Conservation (phyloP, 2,888 invertebrate genomes). For the Eristalis pertinax region DNA sequence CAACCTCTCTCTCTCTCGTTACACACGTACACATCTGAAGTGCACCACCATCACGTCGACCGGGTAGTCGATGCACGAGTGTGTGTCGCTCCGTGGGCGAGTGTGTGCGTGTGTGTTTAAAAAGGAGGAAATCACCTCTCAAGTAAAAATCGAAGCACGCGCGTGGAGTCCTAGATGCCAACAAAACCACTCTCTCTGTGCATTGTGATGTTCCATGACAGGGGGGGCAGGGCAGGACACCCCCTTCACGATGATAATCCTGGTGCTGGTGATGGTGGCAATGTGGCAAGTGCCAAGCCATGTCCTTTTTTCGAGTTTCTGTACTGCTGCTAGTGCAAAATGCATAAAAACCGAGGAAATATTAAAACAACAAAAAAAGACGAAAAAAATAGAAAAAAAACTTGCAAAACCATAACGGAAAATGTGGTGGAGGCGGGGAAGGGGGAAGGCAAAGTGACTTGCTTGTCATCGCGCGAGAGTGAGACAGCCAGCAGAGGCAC, state of each 20-base stretch:
- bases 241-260: neutral
- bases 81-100: neutral
- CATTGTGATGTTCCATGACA: conserved; percentile 53
- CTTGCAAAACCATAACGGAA: conserved; percentile 60
- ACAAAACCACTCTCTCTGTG: conserved; percentile 54
- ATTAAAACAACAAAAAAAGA: neutral
- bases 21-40: neutral
- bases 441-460: conserved; percentile 57
- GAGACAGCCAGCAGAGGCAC: neutral
- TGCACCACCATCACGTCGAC: neutral
- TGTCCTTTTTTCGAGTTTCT: conserved; percentile 22
- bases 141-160: conserved; percentile 70
- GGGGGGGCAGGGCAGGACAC: conserved; percentile 21
- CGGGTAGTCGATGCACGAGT: neutral
- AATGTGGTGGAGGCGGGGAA: conserved; percentile 64
- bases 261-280: conserved; percentile 10
- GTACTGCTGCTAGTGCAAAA: conserved; percentile 46
- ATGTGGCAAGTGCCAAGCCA: conserved; percentile 30
- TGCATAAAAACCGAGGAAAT: conserved; percentile 16
- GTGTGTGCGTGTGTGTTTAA: neutral
- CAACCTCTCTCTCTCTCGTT: conserved; percentile 14
- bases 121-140: conserved; percentile 64
- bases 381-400: neutral
- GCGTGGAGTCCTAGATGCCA: conserved; percentile 59
- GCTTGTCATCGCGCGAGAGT: conserved; percentile 50